Conservation (phyloP, 2,113 vertebrate genomes). For the Bujurquina vittata region DNA sequence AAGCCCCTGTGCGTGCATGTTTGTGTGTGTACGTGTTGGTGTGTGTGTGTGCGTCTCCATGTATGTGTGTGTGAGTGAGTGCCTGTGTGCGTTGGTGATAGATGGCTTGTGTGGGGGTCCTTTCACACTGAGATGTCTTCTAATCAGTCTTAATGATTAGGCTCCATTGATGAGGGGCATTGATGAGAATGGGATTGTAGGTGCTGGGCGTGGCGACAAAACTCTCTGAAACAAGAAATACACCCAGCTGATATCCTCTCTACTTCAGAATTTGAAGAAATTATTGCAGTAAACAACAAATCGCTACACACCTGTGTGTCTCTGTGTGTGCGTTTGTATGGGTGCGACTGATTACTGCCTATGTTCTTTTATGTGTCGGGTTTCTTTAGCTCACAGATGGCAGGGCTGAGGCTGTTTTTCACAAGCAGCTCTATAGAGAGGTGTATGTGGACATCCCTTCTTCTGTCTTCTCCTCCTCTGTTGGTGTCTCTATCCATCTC, state of each 20-base stretch:
- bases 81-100: constrained; percentile 49
- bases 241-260: constrained; percentile 14
- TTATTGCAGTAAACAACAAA: constrained; percentile 1
- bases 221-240: constrained; percentile 19
- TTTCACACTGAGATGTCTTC: constrained; percentile 75
- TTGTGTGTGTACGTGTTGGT: constrained; percentile 21
- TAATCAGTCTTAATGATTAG: constrained; percentile 77
- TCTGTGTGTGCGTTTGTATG: constrained; percentile 10
- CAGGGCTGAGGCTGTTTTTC: constrained; percentile 42
- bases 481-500: constrained; percentile 68
- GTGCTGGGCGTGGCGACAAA: constrained; percentile 31
- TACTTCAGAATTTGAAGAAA: constrained; percentile 8
- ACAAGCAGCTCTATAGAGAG: constrained; percentile 42
- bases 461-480: constrained; percentile 41
- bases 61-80: constrained; percentile 18
- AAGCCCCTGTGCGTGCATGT: constrained; percentile 44
- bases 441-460: constrained; percentile 32
- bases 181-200: constrained; percentile 55
- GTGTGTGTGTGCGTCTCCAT: neutral
- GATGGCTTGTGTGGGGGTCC: constrained; percentile 63
- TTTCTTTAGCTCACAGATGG: constrained; percentile 25
- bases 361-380: constrained; percentile 4
- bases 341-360: constrained; percentile 2
- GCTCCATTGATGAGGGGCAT: constrained; percentile 63
- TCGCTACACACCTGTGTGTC: neutral